Percentiles rank a stretch among this genome's conserved stretches.
Evolutionary conservation across 2,888 invertebrate genomes (phyloP).

Genomic region (Achlya flavicornis): DNA sequence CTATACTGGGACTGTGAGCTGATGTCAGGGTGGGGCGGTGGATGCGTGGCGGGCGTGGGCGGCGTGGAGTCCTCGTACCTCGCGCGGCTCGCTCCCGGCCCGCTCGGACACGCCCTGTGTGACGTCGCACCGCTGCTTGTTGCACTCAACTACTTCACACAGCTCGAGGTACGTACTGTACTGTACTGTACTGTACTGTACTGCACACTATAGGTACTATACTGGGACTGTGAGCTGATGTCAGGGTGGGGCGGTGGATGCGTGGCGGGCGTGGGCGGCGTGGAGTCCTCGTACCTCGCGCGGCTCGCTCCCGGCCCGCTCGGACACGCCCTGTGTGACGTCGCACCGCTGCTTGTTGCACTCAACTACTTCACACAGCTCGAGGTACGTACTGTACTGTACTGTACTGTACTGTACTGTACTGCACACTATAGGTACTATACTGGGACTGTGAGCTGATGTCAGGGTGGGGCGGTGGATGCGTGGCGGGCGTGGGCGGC

Average conservation of each 20-base stretch:
- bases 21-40: constrained; percentile 66
- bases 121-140: constrained; percentile 90
- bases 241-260: constrained; percentile 79
- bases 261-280: constrained; percentile 91
- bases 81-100: constrained; percentile 86
- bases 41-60: constrained; percentile 90
- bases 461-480: constrained; percentile 75
- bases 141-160: constrained; percentile 93
- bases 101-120: constrained; percentile 83
- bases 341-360: constrained; percentile 90
- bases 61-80: constrained; percentile 92
- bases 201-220: constrained; percentile 29
- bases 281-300: constrained; percentile 90
- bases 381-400: constrained; percentile 82
- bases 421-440: constrained; percentile 22
- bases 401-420: not conserved
- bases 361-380: constrained; percentile 94
- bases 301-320: constrained; percentile 87
- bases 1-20: constrained; percentile 67
- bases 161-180: constrained; percentile 87
- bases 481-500: constrained; percentile 91
- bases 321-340: constrained; percentile 84
- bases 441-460: constrained; percentile 69
- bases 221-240: constrained; percentile 67
- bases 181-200: not conserved